These are phyloP conservation scores for Acleris laterana DNA, from an alignment of 2,888 invertebrate species.

Conservation along the genomic window DNA sequence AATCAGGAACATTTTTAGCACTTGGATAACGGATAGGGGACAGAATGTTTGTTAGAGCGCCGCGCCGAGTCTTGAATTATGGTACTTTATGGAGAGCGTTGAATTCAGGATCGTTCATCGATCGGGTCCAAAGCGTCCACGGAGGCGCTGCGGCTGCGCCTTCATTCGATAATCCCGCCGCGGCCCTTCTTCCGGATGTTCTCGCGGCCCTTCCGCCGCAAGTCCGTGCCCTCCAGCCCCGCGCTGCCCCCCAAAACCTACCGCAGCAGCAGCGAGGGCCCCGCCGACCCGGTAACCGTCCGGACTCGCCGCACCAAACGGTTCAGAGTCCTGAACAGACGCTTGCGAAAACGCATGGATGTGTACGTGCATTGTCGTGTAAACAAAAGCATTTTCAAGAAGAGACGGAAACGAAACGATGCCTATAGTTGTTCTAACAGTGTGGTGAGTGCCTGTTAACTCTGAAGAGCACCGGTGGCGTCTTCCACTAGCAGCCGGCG, in stretches of 20 bases:
- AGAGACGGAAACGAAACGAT: slow-evolving; percentile 58
- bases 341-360: slow-evolving; percentile 74
- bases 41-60: background rate
- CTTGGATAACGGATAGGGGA: background rate
- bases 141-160: slow-evolving; percentile 80
- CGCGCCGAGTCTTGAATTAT: background rate
- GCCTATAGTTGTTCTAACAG: slow-evolving; percentile 69
- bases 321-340: slow-evolving; percentile 66
- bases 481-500: slow-evolving; percentile 11
- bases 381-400: slow-evolving; percentile 59
- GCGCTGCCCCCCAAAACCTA: slow-evolving; percentile 84
- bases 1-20: no score
- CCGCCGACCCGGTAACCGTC: slow-evolving; percentile 74
- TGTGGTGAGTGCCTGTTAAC: slow-evolving; percentile 82
- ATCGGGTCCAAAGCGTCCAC: slow-evolving; percentile 80
- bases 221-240: slow-evolving; percentile 87
- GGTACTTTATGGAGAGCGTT: slow-evolving; percentile 15
- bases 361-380: slow-evolving; percentile 79
- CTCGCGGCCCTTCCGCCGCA: slow-evolving; percentile 87
- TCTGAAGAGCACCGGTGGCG: slow-evolving; percentile 22
- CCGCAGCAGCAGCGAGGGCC: slow-evolving; percentile 80
- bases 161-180: slow-evolving; percentile 83
- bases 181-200: slow-evolving; percentile 86
- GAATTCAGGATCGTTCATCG: slow-evolving; percentile 79
- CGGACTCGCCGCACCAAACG: slow-evolving; percentile 66